Evolutionary conservation across 2,113 vertebrate species (phyloP).

Genomic region (Serinus canaria): DNA sequence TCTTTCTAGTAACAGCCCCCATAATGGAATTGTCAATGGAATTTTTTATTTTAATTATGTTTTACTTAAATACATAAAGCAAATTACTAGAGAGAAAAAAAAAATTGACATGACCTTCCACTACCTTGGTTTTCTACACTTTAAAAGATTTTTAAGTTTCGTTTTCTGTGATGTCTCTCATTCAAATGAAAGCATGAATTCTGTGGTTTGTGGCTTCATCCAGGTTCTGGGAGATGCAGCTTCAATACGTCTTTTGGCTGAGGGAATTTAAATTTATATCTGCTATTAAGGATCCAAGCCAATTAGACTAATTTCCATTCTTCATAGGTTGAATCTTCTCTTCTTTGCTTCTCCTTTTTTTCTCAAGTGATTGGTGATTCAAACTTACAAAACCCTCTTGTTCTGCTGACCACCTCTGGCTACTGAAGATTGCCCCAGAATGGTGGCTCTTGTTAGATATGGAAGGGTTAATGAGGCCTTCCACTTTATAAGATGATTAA

Average conservation of each 20-base stretch:
- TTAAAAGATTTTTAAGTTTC: background rate
- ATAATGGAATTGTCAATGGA: background rate
- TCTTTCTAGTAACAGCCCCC: background rate
- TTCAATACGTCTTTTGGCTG: background rate
- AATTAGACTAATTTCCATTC: background rate
- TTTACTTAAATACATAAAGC: background rate
- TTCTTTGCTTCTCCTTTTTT: background rate
- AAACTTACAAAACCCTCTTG: background rate
- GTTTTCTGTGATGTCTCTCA: background rate
- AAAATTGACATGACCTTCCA: background rate
- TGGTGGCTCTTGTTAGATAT: background rate
- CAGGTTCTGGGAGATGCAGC: background rate
- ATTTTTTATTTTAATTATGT: background rate
- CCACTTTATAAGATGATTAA: background rate
- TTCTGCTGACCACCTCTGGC: background rate
- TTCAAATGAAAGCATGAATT: background rate
- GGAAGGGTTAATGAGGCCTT: background rate
- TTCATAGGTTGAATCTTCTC: background rate
- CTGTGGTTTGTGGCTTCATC: background rate
- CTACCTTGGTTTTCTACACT: background rate
- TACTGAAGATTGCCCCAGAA: background rate
- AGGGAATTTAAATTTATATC: background rate
- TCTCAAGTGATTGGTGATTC: background rate
- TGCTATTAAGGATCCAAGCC: background rate
- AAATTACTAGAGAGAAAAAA: background rate